These are phyloP conservation scores for silkworm (Bombyx mori) DNA, from an alignment of 1,140 invertebrate genomes.

Conservation along the genomic window ASM3026992v2 NC_085118.1:10871001-10871500, in stretches of 20 bases:
- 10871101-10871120: conserved; percentile 47
- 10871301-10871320: conserved; percentile 47
- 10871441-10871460: conserved; percentile 26
- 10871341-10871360: conserved; percentile 38
- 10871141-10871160: conserved; percentile 44
- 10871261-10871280: conserved; percentile 42
- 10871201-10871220: conserved; percentile 62
- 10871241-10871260: conserved; percentile 55
- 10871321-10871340: conserved; percentile 53
- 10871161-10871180: conserved; percentile 57
- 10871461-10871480: background rate
- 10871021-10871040: conserved; percentile 50
- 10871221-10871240: conserved; percentile 54
- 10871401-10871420: conserved; percentile 23
- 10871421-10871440: conserved; percentile 34
- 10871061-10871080: conserved; percentile 57
- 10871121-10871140: conserved; percentile 53
- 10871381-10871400: conserved; percentile 24
- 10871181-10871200: conserved; percentile 53
- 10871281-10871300: conserved; percentile 29
- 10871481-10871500: too few species aligned
- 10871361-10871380: conserved; percentile 40
- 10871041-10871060: conserved; percentile 56
- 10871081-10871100: conserved; percentile 46
- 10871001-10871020: conserved; percentile 47